Base-by-base conservation (phyloP, 2,797 vertebrate species). In the Fundulus diaphanus region DNA sequence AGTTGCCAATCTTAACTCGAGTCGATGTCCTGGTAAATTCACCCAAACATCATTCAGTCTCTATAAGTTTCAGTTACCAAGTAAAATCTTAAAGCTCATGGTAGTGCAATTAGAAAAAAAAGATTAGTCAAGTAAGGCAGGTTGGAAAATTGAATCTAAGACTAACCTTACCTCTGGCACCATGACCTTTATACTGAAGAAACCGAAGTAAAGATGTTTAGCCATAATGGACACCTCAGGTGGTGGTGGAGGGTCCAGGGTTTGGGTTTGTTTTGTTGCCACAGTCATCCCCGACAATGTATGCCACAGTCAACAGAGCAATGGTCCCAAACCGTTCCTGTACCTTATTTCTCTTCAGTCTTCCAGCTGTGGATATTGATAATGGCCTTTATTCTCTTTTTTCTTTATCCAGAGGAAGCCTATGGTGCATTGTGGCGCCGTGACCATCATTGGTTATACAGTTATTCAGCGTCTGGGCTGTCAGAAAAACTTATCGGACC, bases 401-500 rank as follows among this genome's bases (percentile, higher is more conserved):
- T 37, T 15, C 16, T 24, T 37, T 35, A 20, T 63, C 18, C 18
- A 8, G 33, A 33, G 20, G 46, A 70, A 33, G 20, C 33, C 31
- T 37, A 1, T 52, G 35, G 12, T 52, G 24, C 48, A 52, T 52
- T 15, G 2, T 11, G 31, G 5, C n/a, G 2, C 49, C 37, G 31
- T 24, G 42, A 31, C 35, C 40, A 18, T 8, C 33, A 59, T 51
- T 42, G 72, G 15, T 52, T n/a, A 44, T 22, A 72, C n/a, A 31
- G 11, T 57, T 59, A 27, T 76, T 18, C 13, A 51, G 18, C 11
- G 70, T 59, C 7, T 31, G 57, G 27, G 63, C 56, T 76, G 73
- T 76, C 42, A 46, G 63, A n/a, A 49, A 29, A 18, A 16, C 51
- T 59, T 72, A 40, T 66, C 71, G 61, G 61, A 78, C 67, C 11